A percentile compares a stretch with the other conserved stretches of the same genome.
Evolutionary conservation across 2,797 vertebrate species (phyloP).

Genomic region (Natrix natrix): DNA sequence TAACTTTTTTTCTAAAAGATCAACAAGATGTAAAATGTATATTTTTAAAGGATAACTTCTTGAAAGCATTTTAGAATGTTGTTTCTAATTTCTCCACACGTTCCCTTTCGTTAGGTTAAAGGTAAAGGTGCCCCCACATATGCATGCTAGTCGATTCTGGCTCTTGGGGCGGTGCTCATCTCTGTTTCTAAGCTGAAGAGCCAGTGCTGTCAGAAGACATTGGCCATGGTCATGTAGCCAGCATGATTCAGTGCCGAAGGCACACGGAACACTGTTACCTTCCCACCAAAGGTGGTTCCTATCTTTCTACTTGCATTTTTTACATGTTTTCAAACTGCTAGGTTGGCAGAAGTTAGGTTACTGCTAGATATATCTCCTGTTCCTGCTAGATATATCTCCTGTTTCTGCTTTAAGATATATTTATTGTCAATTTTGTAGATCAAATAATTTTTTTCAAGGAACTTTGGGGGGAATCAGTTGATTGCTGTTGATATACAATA

Average conservation of each 20-base stretch:
- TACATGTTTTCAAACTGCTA: too few species aligned
- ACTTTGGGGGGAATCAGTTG: not conserved
- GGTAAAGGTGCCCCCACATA: too few species aligned
- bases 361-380: not conserved
- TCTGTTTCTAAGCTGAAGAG: too few species aligned
- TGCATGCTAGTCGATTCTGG: too few species aligned
- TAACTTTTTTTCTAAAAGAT: not conserved
- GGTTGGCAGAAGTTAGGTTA: not conserved
- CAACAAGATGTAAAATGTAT: not conserved
- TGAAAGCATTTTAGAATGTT: not conserved
- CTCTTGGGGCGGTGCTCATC: too few species aligned
- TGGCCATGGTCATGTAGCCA: too few species aligned
- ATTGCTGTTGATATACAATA: not conserved
- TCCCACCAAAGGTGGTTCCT: too few species aligned
- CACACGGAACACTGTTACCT: too few species aligned
- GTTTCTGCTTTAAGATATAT: not conserved
- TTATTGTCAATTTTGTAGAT: not conserved
- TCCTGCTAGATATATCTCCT: not conserved
- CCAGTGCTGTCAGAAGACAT: too few species aligned
- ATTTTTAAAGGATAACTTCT: not conserved
- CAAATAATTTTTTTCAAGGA: not conserved
- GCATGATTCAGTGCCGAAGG: too few species aligned
- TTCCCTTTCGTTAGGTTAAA: not conserved
- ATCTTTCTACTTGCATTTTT: too few species aligned
- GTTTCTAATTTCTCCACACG: not conserved